Evolutionary conservation across 2,113 vertebrate genomes (phyloP), one percentile per base, ranked within the genome.

Genomic region (Catagonus wagneri): DNA sequence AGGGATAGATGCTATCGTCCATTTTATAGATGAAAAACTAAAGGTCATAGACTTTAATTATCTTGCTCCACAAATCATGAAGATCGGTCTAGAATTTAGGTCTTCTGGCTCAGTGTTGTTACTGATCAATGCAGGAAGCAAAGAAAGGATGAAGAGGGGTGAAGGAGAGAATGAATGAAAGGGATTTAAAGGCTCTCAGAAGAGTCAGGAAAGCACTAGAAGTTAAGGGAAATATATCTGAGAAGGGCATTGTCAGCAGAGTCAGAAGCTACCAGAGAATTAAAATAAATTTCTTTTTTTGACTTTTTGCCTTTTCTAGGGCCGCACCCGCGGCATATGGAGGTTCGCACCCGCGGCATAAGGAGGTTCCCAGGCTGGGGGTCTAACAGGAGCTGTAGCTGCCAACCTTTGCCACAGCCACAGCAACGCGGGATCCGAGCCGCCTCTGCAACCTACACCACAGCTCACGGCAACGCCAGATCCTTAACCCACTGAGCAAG

Each of bases 1-100:
- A 71, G 65, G 27, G 4, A 29, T 34, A 22, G 22, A 74, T 80
- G n/a, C 16, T 61, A 72, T 88, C 32, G 52, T 90, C 3, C 32
- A 63, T 58, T 94, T 78, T 92, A 78, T 87, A 89, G 27, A 72
- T 83, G 61, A 92, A 81, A 66, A 81, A 66, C 15, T 39, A 19
- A 60, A 10, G 17, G 1, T 89, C 13, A 60, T 84, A 27, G 22
- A 56, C 44, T 44, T 80, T 74, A 74, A 60, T 76, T 78, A 36
- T 25, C 19, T 69, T 60, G 10, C 11, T 96, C 12, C 29, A 88
- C 83, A 89, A 65, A 92, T 29, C 3, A 85, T 84, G 22, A 12
- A 23, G 1, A 34, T 79, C 8, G 25, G 2, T 61, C 56, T 83
- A 89, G 54, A 96, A 76, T 88, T 52, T 52, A 75, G 11, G 8